Base-by-base conservation (phyloP, 1,140 invertebrate genomes). In the Ptiloglossa arizonensis region DNA sequence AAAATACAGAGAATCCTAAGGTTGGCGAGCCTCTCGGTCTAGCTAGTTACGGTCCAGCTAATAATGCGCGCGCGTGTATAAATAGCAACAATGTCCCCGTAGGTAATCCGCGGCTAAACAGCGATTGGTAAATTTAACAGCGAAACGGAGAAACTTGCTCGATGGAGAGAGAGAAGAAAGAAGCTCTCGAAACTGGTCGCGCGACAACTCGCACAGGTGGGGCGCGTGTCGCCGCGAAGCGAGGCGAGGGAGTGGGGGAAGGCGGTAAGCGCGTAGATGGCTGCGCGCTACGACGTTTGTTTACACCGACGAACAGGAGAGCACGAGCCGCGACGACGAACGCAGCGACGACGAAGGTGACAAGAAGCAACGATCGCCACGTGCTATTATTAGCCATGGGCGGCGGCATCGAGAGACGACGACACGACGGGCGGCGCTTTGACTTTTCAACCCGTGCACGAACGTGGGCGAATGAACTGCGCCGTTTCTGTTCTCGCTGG, bases 371-470 rank as follows among this genome's bases (percentile, higher is more conserved):
- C 60, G 46, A 60, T 72, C 75, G 50, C 68, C 27, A 32, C 46
- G 17, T 27, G 60, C 60, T 79, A 79, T 79, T 79, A 50, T 79
- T 77, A 70, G 76, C 69, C 35, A 66, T 29, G 48, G 35, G 15
- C 46, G 44, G 46, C 38, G 66, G 27, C 75, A 67, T 44, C n/a
- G 22, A n/a, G n/a, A 27, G 38, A 5, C 56, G 56, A 59, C 56
- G 56, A 46, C 44, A 22, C n/a, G 19, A 44, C 22, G 22, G 0
- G 5, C 8, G 32, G 13, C 56, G 48, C 69, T 54, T 73, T 79
- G 76, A 79, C 76, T 79, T 73, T 57, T 79, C 41, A 73, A 63
- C 76, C 22, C 56, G 41, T 11, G 32, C 22, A 5, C 19, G 29
- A 13, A 1, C 38, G 54, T 70, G 74, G 74, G 54, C 67, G 67